phyloP scores from a whole-genome alignment of 2,113 vertebrate genomes.

The Ochotona princeps region DNA sequence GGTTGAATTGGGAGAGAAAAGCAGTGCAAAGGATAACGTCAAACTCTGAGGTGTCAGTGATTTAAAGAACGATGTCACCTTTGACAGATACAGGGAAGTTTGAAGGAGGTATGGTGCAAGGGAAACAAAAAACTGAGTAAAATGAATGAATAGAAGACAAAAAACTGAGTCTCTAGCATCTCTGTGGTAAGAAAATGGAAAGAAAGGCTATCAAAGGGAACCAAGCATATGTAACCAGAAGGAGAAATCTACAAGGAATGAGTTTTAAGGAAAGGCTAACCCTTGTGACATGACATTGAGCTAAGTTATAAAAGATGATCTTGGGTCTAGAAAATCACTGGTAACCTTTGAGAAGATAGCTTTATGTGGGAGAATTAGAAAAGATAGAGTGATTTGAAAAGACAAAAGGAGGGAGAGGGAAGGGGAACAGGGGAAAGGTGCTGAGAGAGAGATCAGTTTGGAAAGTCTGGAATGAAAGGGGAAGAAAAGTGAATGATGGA shows the following conservation, averaged over 20 bases:
- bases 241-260: conserved; percentile 66
- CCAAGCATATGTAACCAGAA: conserved; percentile 42
- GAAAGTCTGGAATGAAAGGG: background rate
- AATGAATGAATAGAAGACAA: conserved; percentile 72
- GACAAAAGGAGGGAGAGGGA: background rate
- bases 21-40: conserved; percentile 65
- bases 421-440: background rate
- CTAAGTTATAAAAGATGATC: conserved; percentile 61
- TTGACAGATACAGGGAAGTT: conserved; percentile 62
- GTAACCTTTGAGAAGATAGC: conserved; percentile 50
- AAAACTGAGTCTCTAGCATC: conserved; percentile 63
- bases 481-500: conserved; percentile 8
- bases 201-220: conserved; percentile 68
- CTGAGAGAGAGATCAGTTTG: conserved; percentile 19
- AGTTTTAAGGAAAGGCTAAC: conserved; percentile 63
- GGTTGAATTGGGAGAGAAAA: conserved; percentile 48
- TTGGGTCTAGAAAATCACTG: conserved; percentile 59
- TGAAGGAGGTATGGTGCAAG: conserved; percentile 46
- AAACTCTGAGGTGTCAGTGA: conserved; percentile 59
- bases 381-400: background rate
- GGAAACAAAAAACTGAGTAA: conserved; percentile 19
- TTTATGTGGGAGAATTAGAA: background rate
- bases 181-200: conserved; percentile 55
- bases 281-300: conserved; percentile 42
- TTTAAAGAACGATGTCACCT: conserved; percentile 67